Base-by-base conservation (phyloP, 1,140 invertebrate species). In the Cotesia typhae region DNA sequence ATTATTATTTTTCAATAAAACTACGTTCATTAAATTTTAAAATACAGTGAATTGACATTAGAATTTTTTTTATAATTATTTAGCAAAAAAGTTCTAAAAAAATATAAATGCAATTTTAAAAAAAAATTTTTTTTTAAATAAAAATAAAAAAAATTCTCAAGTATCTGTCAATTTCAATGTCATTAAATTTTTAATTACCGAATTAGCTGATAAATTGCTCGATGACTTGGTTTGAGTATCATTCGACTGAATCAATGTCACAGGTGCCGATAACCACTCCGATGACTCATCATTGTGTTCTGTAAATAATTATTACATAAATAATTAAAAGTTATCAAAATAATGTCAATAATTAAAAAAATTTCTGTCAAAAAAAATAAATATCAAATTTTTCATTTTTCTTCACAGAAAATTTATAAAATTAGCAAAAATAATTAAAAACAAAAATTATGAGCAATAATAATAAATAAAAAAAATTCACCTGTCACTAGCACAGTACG, bases 401-500 rank as follows among this genome's bases (percentile, higher is more conserved):
- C 63, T 60, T 51, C 4, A 65, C 51, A 12, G 10, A 4, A 41
- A 63, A 9, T 52, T 70, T 51, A 37, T 12, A 6, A 35, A 12
- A 7, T 65, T 70, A 14, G 51, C 2, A 71, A 14, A 1, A 12
- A 4, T 63, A 9, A 37, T 70, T 67, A 53, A 38, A 6, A 65
- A 72, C n/a, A n/a, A 61, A 67, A 14, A 47, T 20, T 36, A 28
- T 28, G 28, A 28, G 20, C 35, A 68, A 28, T 17, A 51, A 47
- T 17, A 28, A n/a, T 51, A 57, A 12, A 10, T 0, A 55, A 20
- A 60, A 14, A 28, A 6, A 41, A 57, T 70, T 75, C 70, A 83
- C 83, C 80, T 67, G 78, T 74, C 4, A 85, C 75, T 5, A 85
- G 55, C 4, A 85, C 66, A 0, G 83, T 79, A 47, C 76, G 72